Evolutionary conservation across 1,140 invertebrate species (phyloP).

Genomic region (Drosophila tristis): DNA sequence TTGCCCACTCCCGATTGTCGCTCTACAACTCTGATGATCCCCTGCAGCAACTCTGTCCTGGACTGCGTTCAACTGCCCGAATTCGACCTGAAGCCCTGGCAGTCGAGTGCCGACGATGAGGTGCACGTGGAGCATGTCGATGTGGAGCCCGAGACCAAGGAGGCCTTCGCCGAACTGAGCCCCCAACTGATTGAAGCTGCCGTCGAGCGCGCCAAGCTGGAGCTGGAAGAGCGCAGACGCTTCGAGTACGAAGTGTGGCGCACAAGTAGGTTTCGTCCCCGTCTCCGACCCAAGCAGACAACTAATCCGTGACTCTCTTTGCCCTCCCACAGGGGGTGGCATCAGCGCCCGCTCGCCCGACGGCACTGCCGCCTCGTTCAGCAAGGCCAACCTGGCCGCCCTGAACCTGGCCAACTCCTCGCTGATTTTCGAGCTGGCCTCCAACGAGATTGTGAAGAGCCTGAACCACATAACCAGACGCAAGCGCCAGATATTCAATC

Average conservation of each 20-base stretch:
- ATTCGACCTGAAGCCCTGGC: constrained; percentile 86
- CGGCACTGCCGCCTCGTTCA: constrained; percentile 94
- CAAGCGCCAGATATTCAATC: constrained; percentile 90
- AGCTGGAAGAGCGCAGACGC: constrained; percentile 89
- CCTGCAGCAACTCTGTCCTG: constrained; percentile 89
- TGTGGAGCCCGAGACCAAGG: constrained; percentile 75
- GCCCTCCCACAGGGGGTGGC: constrained; percentile 87
- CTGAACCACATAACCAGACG: constrained; percentile 86
- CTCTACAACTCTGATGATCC: background rate
- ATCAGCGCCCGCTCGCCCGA: constrained; percentile 93
- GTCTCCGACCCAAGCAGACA: background rate
- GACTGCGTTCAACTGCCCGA: constrained; percentile 89
- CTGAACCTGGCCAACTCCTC: constrained; percentile 93
- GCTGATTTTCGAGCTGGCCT: constrained; percentile 93
- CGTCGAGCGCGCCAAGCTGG: constrained; percentile 90
- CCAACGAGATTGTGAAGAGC: constrained; percentile 92
- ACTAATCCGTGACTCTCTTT: constrained; percentile 4
- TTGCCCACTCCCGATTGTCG: background rate
- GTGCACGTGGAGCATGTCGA: constrained; percentile 70
- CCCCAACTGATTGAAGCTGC: constrained; percentile 86
- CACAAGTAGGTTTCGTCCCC: constrained; percentile 51
- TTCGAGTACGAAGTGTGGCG: constrained; percentile 91
- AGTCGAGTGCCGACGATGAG: constrained; percentile 56
- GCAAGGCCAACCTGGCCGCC: constrained; percentile 93
- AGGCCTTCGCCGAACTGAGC: constrained; percentile 81